phyloP scores from a whole-genome alignment of 1,140 invertebrate genomes.

The Drosophila serrata region DNA sequence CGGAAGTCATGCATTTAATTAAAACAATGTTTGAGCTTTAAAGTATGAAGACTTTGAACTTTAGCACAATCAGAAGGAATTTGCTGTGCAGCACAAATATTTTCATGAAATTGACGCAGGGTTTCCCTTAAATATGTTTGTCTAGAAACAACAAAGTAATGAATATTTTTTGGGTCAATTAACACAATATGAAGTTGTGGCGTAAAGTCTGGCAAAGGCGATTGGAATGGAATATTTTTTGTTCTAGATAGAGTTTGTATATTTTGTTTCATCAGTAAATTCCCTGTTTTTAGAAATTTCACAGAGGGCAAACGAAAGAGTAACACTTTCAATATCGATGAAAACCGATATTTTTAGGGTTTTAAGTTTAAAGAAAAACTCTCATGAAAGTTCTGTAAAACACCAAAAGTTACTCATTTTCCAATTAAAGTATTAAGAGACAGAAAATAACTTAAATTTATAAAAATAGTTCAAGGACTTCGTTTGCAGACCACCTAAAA shows the following conservation, averaged over 20 bases:
- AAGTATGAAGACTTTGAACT: neutral
- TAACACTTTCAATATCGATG: too few relatives aligned
- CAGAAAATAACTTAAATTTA: neutral
- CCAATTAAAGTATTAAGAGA: neutral
- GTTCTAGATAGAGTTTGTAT: too few relatives aligned
- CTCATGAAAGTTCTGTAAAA: neutral
- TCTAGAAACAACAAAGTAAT: neutral
- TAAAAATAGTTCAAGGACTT: neutral
- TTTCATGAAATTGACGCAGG: neutral
- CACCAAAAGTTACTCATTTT: neutral
- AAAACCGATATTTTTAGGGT: too few relatives aligned
- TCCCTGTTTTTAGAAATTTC: too few relatives aligned
- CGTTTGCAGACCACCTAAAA: neutral
- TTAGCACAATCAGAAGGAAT: neutral
- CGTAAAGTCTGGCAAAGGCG: neutral
- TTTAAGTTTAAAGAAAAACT: too few relatives aligned
- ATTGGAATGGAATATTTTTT: too few relatives aligned
- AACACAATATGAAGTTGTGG: neutral
- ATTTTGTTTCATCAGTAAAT: too few relatives aligned
- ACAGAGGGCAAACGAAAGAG: too few relatives aligned
- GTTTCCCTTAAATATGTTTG: neutral
- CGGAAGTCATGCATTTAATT: slow-evolving; percentile 7
- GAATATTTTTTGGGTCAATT: too few relatives aligned
- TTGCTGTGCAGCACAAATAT: neutral
- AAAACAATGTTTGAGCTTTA: neutral